These are phyloP conservation scores for Oxystoma pomonae DNA, from an alignment of 2,888 invertebrate genomes.

Conservation along the genomic window DNA sequence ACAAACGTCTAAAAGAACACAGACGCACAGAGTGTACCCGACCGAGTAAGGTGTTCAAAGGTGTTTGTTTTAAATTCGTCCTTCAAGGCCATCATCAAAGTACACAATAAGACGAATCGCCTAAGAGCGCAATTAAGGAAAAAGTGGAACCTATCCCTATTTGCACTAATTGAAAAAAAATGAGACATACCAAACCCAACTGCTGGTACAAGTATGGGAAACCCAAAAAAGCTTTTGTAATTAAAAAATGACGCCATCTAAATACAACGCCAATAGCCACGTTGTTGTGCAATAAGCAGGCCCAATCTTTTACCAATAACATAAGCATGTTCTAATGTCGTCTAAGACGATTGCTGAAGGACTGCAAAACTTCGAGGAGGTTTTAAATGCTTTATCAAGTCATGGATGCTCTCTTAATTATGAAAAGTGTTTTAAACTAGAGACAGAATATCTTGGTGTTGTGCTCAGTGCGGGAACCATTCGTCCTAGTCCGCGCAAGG, in stretches of 20 bases:
- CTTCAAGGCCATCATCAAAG: too few relatives aligned
- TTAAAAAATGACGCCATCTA: slow-evolving; percentile 8
- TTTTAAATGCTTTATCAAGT: slow-evolving; percentile 21
- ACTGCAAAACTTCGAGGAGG: slow-evolving; percentile 20
- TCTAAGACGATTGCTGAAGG: slow-evolving; percentile 23
- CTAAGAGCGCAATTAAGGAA: too few relatives aligned
- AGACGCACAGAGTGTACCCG: too few relatives aligned
- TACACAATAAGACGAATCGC: too few relatives aligned
- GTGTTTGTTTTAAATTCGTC: too few relatives aligned
- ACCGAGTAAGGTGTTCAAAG: too few relatives aligned
- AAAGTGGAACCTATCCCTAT: too few relatives aligned
- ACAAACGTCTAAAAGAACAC: too few relatives aligned
- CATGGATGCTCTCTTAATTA: slow-evolving; percentile 23
- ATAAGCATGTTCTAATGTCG: slow-evolving; percentile 22
- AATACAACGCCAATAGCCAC: slow-evolving; percentile 10
- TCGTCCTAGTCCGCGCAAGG: slow-evolving; percentile 23
- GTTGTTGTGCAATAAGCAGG: slow-evolving; percentile 1
- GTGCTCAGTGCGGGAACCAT: slow-evolving; percentile 20
- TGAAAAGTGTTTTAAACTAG: slow-evolving; percentile 26
- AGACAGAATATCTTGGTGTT: slow-evolving; percentile 28
- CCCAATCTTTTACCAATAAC: neutral
- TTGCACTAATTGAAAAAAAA: too few relatives aligned
- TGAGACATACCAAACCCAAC: too few relatives aligned
- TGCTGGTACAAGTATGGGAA: too few relatives aligned
- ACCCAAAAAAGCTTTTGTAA: slow-evolving; percentile 3